phyloP scores from a whole-genome alignment of 2,888 invertebrate species.

The Drosophila pegasa region DNA sequence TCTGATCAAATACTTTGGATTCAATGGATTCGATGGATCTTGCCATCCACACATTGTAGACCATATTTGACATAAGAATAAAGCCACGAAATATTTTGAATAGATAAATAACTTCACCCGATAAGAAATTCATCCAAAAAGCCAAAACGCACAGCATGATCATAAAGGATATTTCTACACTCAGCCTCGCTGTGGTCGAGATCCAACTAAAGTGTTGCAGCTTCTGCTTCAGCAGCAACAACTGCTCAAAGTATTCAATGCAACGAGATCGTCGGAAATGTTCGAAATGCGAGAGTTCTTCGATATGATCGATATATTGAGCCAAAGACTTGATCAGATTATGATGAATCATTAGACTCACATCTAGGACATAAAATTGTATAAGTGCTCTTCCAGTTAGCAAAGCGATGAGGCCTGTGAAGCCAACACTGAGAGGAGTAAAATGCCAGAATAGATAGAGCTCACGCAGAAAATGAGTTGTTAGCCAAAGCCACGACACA shows the following conservation, averaged over 20 bases:
- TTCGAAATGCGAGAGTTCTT: accelerated
- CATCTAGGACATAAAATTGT: conserved; percentile 5
- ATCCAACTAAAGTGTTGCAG: conserved; percentile 11
- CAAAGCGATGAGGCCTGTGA: accelerated
- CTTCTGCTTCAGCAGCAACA: not conserved
- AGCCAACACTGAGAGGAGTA: accelerated
- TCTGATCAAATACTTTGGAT: conserved; percentile 1
- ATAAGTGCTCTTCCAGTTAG: not conserved
- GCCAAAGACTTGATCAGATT: not conserved
- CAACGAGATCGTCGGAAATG: not conserved
- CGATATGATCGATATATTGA: not conserved
- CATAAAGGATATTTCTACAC: not conserved
- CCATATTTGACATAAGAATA: conserved; percentile 1
- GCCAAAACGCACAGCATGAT: not conserved
- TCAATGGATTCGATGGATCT: conserved; percentile 14
- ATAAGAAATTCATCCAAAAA: not conserved
- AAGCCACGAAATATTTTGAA: accelerated
- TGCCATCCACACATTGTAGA: conserved; percentile 5
- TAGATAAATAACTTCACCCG: not conserved
- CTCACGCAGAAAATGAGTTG: not conserved
- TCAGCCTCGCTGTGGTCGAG: not conserved
- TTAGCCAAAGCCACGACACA: not conserved
- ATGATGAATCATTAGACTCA: conserved; percentile 6
- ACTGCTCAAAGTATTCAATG: conserved; percentile 13
- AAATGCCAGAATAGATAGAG: not conserved